These are phyloP conservation scores for Limnothrissa miodon DNA, from an alignment of 2,113 vertebrate genomes.

Conservation along the genomic window DNA sequence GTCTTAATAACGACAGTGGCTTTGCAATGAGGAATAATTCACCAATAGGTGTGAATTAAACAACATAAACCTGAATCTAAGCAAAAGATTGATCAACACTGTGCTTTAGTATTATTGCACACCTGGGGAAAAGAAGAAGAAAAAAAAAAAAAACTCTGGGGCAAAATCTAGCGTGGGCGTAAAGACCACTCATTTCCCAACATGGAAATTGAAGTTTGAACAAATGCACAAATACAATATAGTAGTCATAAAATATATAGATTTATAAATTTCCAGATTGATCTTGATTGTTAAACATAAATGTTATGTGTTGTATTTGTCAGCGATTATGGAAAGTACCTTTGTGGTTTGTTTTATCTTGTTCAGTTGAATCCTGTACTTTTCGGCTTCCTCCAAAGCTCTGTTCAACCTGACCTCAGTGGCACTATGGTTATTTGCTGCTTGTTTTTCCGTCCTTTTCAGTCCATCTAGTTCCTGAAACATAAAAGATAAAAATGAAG, in stretches of 20 bases:
- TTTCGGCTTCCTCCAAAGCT: conserved; percentile 87
- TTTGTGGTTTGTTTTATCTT: conserved; percentile 83
- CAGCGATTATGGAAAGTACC: conserved; percentile 59
- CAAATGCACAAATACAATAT: too few species aligned
- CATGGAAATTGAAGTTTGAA: too few species aligned
- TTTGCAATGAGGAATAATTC: not conserved
- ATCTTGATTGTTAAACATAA: not conserved
- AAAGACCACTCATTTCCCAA: too few species aligned
- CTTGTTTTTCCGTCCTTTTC: conserved; percentile 81
- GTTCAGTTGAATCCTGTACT: conserved; percentile 78
- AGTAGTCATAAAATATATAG: too few species aligned
- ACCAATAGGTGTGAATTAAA: too few species aligned
- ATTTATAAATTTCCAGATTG: not conserved
- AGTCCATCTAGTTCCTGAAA: conserved; percentile 82
- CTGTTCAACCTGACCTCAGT: conserved; percentile 86
- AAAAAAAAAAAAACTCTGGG: too few species aligned
- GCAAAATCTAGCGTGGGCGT: too few species aligned
- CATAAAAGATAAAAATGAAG: conserved; percentile 11
- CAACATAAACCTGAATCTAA: not conserved
- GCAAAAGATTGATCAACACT: not conserved
- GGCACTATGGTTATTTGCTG: conserved; percentile 69
- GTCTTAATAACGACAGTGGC: too few species aligned
- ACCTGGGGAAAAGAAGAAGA: not conserved
- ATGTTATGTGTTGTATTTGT: not conserved
- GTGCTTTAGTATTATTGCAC: not conserved